Evolutionary conservation across 2,113 vertebrate species (phyloP), one percentile per base, ranked within the genome.

Genomic region (Nibea albiflora): DNA sequence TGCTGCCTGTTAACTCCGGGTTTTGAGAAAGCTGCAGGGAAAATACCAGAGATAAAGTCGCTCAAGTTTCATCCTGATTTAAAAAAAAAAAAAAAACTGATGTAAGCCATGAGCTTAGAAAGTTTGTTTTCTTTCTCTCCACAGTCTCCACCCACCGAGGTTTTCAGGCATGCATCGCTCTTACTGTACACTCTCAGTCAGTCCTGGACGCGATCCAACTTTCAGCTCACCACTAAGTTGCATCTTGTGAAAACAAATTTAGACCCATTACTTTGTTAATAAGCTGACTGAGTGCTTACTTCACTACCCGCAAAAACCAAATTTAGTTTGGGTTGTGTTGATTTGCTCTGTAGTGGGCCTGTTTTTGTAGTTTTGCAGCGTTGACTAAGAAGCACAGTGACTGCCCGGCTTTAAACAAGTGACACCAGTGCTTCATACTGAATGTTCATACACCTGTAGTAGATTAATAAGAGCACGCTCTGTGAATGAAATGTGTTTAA

Each of bases 111-210:
- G 22, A 66, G 68, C 67, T 83, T 75, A 68, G 20, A 70, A 69
- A 52, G 76, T 75, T 82, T 86, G 76, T 83, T 84, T 85, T 84
- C 57, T 46, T 85, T 78, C 22, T 56, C 17, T 42, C 26, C 46
- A 19, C 31, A 49, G 50, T 53, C 78, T 84, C 78, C 85, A 28
- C 69, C 81, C 76, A 80, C 46, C 0, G 1, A 56, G 56, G 57
- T 76, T 77, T 78, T 47, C 28, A 62, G 76, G 53, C 64, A 53
- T 73, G 49, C 35, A 46, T 19, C 5, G 44, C 57, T 56, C 26
- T 39, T 39, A 39, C 49, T 44, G 57, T 11, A 69, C 19, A 6
- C 11, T 20, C 8, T 79, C 24, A 35, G 17, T 84, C 60, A 72
- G 14, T 20, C 2, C 15, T 73, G 65, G 76, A 64, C 56, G 8